Base-by-base conservation (phyloP, 2,888 invertebrate species). In the Hanleya hanleyi region DNA sequence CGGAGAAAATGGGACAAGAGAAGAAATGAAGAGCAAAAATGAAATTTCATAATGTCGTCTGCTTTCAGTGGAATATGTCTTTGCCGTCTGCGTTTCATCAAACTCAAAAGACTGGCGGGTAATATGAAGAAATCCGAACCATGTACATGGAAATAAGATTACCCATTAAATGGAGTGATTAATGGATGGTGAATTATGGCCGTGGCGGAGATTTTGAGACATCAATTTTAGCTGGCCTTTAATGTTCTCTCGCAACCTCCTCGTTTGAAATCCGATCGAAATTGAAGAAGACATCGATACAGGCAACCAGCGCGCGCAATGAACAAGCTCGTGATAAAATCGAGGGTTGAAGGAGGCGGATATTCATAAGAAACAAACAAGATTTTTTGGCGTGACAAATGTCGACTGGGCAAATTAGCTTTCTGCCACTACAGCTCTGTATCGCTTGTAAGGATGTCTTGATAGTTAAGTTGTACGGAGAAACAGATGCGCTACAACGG, bases 211-310 rank as follows among this genome's bases (percentile, higher is more conserved):
- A 47, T 7, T n/a, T n/a, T n/a, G n/a, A n/a, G n/a, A n/a, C n/a
- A n/a, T n/a, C n/a, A n/a, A 7, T 47, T 47, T 47, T 18, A 2
- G 47, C 2, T n/a, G n/a, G 57, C 57, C 57, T 57, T 57, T 57
- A 57, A 29, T 29, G 26, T 29, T n/a, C 57, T 26, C 3, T 47
- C n/a, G 47, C 47, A 18, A 22, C 5, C 18, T 22, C 57, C 22
- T 22, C 32, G 29, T 29, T 29, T 57, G 57, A 26, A 57, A 57
- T 32, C 26, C 57, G 57, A 57, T 57, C 57, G 57, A 57, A 57
- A 57, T 57, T 57, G 32, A 57, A 57, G 12, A 26, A 22, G 57
- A 57, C 57, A 57, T 57, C 57, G 57, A 57, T 57, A 57, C 57
- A 15, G n/a, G n/a, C n/a, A n/a, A n/a, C n/a, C n/a, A n/a, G n/a